Evolutionary conservation across 2,113 vertebrate species (phyloP), one percentile per base, ranked within the genome.

Genomic region (Octodon degus): DNA sequence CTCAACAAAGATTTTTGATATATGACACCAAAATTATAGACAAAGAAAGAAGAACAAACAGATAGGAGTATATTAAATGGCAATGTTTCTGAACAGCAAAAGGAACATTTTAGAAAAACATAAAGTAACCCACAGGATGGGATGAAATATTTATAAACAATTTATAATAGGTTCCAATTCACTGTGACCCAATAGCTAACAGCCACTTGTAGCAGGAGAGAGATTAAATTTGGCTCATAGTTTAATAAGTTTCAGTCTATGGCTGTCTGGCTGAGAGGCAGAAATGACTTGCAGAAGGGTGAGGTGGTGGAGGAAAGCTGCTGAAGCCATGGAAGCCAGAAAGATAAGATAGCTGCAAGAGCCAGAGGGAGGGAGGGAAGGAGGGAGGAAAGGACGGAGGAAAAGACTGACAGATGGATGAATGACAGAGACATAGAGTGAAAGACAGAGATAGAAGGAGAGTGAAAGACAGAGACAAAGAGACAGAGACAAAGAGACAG

Each of bases 361-460:
- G 12, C 37, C 24, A 20, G 14, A 19, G 70, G n/a, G 2, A 17
- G 68, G 68, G 68, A 72, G 32, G 32, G 32, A 32, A 2, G 32
- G 14, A n/a, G 14, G 3, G 7, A 24, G n/a, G 8, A 7, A 24
- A 2, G 32, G 14, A n/a, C 5, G 3, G 34, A 24, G 19, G 8
- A 3, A 24, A 14, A 4, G 55, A 55, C 12, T 14, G 55, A 55
- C 55, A 14, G 16, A 55, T 55, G 55, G 55, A 55, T 55, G 55
- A 12, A 55, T 55, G 55, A 55, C 12, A 55, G 55, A 55, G 14
- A 55, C 55, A 55, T 4, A 16, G 55, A 55, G 55, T 17, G 55
- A 55, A 14, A 55, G 55, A 53, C 11, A 53, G 53, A 53, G 53
- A 53, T 6, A 13, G 53, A 53, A 13, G 53, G 53, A 53, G 53